Base-by-base conservation (phyloP, 2,113 vertebrate genomes). In the Pachycephala philippinensis region DNA sequence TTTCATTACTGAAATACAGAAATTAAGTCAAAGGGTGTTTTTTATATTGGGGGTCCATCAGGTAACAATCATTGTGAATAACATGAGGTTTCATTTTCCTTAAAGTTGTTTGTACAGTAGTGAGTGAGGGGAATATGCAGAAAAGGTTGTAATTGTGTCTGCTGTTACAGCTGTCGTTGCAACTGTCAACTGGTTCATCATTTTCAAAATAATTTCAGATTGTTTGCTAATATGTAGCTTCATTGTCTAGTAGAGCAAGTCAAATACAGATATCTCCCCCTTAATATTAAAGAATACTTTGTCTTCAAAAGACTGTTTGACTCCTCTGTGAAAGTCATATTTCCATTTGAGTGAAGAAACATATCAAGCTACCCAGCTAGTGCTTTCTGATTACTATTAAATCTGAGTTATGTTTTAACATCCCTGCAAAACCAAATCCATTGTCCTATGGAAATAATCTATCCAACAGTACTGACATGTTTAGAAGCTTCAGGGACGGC, bases 261-360 rank as follows among this genome's bases (percentile, higher is more conserved):
- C 53, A 69, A 79, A 64, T 74, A 60, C 35, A 45, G 31, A 2
- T 81, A 52, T 69, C 78, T 93, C 20, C 50, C 56, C 44, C 60
- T 72, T 76, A 42, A 49, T 24, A 87, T 92, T 92, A 92, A 95
- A 94, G 65, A 77, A 85, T 69, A 61, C 37, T 66, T 91, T 65
- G 31, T 84, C 87, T 84, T 86, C 86, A 94, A 69, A 74, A 30
- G 7, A 53, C 63, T 63, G 47, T 66, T 71, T 57, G 74, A 45
- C 49, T 95, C 69, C 45, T 92, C 57, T 87, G n/a, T 90, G 60
- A 45, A 82, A 66, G 45, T 47, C 6, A 0, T 30, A 35, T 33
- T 68, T 92, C 64, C 60, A 8, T 63, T 47, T 68, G 23, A 70
- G 53, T 61, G 53, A 57, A 89, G 18, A 85, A 53, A 20, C 24